Base-by-base conservation (phyloP, 2,888 invertebrate species). In the Campoplex capitator region DNA sequence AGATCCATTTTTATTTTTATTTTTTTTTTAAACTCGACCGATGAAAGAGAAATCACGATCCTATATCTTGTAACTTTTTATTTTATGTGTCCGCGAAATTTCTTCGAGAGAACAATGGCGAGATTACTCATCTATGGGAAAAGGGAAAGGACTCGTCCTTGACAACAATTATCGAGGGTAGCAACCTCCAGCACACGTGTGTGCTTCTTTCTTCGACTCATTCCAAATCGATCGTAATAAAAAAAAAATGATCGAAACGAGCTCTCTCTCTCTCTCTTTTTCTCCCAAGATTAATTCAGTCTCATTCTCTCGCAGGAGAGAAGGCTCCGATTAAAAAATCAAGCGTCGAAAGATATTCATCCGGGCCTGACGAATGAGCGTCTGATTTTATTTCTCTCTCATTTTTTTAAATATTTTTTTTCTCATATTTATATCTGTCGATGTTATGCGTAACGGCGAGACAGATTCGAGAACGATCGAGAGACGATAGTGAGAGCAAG, bases 121-220 rank as follows among this genome's bases (percentile, higher is more conserved):
- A 71, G 28, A 75, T 82, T 79, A 75, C 62, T 67, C 78, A 77
- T 51, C 77, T 62, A 56, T 28, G 54, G 68, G n/a, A 35, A 70
- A 74, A 87, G 75, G 86, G 67, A 84, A 88, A 90, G 85, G 71
- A 85, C 78, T 68, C 84, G 81, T 76, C 87, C 87, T 85, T 88
- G 86, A 56, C 76, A 86, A 81, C 88, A 83, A 84, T 83, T 84
- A 85, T 79, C 84, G 78, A 23, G 32, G 48, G 62, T 62, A 23
- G 23, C 48, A 16, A 42, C 48, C 3, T 48, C 23, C 23, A 23
- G 23, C 45, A 48, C 48, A 28, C 70, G 45, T 28, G 11, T 48
- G n/a, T 6, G 28, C 16, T n/a, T 32, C 62, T 65, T 51, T 18
- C 7, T 23, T 56, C 74, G 74, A 16, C 23, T 68, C 68, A 28